phyloP scores from a whole-genome alignment of 2,113 vertebrate species.

The Sinocyclocheilus maitianheensis region DNA sequence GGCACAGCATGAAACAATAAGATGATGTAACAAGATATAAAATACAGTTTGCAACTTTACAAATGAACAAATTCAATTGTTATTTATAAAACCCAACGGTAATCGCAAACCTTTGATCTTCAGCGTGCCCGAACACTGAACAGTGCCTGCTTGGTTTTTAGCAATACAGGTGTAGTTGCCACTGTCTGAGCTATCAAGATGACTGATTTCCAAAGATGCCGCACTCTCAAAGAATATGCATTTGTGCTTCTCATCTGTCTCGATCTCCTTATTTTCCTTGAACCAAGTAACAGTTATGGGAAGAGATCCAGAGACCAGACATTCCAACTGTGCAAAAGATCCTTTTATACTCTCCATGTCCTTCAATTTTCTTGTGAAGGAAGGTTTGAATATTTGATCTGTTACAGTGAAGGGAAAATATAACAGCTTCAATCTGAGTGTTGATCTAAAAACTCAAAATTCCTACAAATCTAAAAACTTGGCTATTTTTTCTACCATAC shows the following conservation, averaged over 20 bases:
- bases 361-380: conserved; percentile 95
- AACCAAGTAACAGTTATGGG: conserved; percentile 93
- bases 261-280: conserved; percentile 88
- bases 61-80: background rate
- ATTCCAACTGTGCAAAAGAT: conserved; percentile 92
- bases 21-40: background rate
- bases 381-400: conserved; percentile 97
- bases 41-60: background rate
- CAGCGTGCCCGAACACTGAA: conserved; percentile 88
- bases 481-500: conserved; percentile 62
- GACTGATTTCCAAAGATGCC: conserved; percentile 91
- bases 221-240: conserved; percentile 95
- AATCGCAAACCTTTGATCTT: conserved; percentile 91
- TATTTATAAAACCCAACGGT: conserved; percentile 32
- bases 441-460: background rate
- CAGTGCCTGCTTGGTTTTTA: conserved; percentile 88
- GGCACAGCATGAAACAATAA: background rate
- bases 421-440: background rate
- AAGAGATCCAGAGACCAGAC: conserved; percentile 93
- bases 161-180: conserved; percentile 93
- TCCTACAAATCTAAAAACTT: background rate
- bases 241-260: conserved; percentile 87
- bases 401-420: conserved; percentile 49
- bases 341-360: conserved; percentile 93
- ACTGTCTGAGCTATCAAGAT: conserved; percentile 85